Conservation (phyloP, 2,797 vertebrate genomes). For the Eremophila alpestris region DNA sequence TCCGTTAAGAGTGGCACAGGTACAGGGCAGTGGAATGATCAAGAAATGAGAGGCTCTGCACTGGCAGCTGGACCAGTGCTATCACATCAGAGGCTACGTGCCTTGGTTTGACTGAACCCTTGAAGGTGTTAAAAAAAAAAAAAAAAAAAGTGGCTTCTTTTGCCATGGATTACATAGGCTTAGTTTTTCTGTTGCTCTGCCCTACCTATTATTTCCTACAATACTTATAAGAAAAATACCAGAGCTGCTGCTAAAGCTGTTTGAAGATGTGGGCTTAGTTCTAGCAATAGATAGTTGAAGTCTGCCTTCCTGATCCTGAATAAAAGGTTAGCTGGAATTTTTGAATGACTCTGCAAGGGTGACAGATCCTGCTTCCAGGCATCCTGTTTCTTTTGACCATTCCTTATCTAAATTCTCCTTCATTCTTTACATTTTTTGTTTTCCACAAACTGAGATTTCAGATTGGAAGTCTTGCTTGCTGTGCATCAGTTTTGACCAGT, state of each 20-base stretch:
- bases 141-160: background rate
- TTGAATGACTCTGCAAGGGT: background rate
- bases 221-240: background rate
- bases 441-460: background rate
- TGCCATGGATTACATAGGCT: background rate
- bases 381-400: background rate
- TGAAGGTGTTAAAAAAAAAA: background rate
- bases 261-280: background rate
- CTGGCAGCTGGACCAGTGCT: background rate
- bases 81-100: accelerated
- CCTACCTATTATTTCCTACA: background rate
- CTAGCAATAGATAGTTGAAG: background rate
- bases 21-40: background rate
- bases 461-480: background rate
- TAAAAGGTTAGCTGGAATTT: background rate
- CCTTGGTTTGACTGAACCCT: background rate
- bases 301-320: background rate
- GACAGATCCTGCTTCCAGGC: background rate
- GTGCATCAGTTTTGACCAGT: background rate
- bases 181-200: background rate
- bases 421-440: background rate
- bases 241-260: background rate
- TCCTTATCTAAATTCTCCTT: background rate
- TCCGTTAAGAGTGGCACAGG: background rate
- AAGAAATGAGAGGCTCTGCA: background rate